These are phyloP conservation scores for Nymphalis io DNA, from an alignment of 1,140 invertebrate genomes.

Conservation along the genomic window DNA sequence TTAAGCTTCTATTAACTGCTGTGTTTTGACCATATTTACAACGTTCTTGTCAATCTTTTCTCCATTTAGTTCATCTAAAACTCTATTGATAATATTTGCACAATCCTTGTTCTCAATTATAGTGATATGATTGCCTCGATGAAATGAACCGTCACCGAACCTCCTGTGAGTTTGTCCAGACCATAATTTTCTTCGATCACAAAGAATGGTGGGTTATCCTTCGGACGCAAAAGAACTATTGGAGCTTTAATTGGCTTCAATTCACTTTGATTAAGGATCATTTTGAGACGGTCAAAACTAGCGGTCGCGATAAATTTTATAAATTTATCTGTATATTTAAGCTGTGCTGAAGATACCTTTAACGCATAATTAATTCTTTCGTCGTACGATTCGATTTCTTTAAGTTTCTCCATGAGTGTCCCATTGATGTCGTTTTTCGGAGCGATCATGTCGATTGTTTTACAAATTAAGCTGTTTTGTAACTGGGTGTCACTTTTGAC, in stretches of 20 bases:
- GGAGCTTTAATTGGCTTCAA: constrained; percentile 80
- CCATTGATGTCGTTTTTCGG: constrained; percentile 78
- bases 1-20: no score
- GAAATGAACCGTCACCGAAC: constrained; percentile 75
- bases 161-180: constrained; percentile 79
- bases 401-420: constrained; percentile 77
- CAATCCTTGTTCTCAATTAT: constrained; percentile 85
- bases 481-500: constrained; percentile 75
- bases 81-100: constrained; percentile 82
- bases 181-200: constrained; percentile 84
- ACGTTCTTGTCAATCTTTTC: not conserved
- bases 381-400: constrained; percentile 80
- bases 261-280: constrained; percentile 72
- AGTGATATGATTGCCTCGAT: constrained; percentile 86
- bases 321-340: not conserved
- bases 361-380: constrained; percentile 67
- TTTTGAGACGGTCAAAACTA: constrained; percentile 82
- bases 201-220: constrained; percentile 72
- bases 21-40: no score
- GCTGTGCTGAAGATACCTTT: not conserved
- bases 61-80: constrained; percentile 40
- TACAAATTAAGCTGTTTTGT: constrained; percentile 81
- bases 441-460: constrained; percentile 78
- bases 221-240: constrained; percentile 84
- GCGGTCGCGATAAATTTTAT: constrained; percentile 59